phyloP scores from a whole-genome alignment of 2,888 invertebrate genomes.

The Drosophila meridionalis region DNA sequence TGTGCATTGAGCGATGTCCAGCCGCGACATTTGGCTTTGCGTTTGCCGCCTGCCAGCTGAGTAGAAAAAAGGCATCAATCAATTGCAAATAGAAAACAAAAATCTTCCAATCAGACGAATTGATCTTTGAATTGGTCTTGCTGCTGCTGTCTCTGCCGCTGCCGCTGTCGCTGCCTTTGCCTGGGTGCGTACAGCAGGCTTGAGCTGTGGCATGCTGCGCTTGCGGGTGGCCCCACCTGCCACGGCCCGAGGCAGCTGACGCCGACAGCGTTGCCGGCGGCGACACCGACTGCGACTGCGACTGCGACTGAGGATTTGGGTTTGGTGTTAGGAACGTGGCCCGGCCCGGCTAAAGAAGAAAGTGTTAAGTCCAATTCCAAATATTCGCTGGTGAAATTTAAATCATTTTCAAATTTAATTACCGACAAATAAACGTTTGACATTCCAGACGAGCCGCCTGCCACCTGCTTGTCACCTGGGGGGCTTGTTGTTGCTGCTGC shows the following conservation, averaged over 20 bases:
- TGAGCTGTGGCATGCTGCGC: constrained; percentile 26
- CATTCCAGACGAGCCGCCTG: constrained; percentile 67
- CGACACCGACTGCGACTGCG: constrained; percentile 3
- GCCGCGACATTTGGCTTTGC: constrained; percentile 58
- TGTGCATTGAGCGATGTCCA: constrained; percentile 40
- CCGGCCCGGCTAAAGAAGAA: constrained; percentile 54
- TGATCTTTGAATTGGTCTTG: constrained; percentile 58
- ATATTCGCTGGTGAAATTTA: constrained; percentile 78
- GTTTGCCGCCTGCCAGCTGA: constrained; percentile 45
- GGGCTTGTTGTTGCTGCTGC: constrained; percentile 21
- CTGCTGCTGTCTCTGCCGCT: not conserved
- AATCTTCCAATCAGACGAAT: constrained; percentile 71
- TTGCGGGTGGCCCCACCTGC: constrained; percentile 66
- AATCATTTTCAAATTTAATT: constrained; percentile 81
- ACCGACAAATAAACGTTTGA: constrained; percentile 77
- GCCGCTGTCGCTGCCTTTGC: not conserved
- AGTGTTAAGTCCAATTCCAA: constrained; percentile 78
- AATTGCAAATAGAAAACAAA: constrained; percentile 78
- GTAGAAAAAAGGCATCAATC: constrained; percentile 60
- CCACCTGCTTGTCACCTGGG: constrained; percentile 56
- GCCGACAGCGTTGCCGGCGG: not conserved
- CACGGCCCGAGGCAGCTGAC: constrained; percentile 4
- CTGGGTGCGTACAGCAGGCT: constrained; percentile 15
- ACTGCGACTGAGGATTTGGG: constrained; percentile 13
- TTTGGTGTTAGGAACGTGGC: constrained; percentile 36